Evolutionary conservation across 2,797 vertebrate genomes (phyloP).

Genomic region (Huso huso): DNA sequence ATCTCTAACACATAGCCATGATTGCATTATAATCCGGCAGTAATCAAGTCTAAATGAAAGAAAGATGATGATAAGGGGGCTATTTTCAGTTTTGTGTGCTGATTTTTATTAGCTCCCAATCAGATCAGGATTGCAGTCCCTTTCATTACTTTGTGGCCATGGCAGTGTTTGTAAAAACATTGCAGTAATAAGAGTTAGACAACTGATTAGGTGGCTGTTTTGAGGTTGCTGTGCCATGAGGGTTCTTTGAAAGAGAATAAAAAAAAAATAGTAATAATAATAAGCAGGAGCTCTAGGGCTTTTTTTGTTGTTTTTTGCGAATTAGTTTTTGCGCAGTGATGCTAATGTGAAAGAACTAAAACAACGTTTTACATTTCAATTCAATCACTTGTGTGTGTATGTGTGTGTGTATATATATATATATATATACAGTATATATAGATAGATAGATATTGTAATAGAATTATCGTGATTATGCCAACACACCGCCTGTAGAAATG

Average conservation of each 20-base stretch:
- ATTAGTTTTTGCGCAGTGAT: too few species aligned
- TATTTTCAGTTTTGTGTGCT: slow-evolving; percentile 86
- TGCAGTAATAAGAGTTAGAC: slow-evolving; percentile 84
- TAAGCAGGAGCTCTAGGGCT: too few species aligned
- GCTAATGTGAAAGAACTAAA: too few species aligned
- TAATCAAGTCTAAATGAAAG: slow-evolving; percentile 99
- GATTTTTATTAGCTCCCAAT: slow-evolving; percentile 98
- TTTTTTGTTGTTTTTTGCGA: too few species aligned
- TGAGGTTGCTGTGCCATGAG: slow-evolving; percentile 38
- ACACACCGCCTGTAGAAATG: too few species aligned
- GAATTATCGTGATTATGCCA: too few species aligned
- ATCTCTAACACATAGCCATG: slow-evolving; percentile 98
- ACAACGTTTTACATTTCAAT: too few species aligned
- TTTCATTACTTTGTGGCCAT: slow-evolving; percentile 74
- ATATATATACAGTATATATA: too few species aligned
- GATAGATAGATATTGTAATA: too few species aligned
- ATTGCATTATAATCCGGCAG: slow-evolving; percentile 99
- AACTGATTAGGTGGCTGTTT: slow-evolving; percentile 46
- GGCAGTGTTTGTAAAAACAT: slow-evolving; percentile 84
- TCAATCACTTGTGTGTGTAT: neutral
- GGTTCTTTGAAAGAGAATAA: slow-evolving; percentile 12
- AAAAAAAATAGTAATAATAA: too few species aligned
- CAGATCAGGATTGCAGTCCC: slow-evolving; percentile 78
- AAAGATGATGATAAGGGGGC: slow-evolving; percentile 94
- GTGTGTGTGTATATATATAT: too few species aligned